Base-by-base conservation (phyloP, 2,113 vertebrate species). In the Callospermophilus lateralis region DNA sequence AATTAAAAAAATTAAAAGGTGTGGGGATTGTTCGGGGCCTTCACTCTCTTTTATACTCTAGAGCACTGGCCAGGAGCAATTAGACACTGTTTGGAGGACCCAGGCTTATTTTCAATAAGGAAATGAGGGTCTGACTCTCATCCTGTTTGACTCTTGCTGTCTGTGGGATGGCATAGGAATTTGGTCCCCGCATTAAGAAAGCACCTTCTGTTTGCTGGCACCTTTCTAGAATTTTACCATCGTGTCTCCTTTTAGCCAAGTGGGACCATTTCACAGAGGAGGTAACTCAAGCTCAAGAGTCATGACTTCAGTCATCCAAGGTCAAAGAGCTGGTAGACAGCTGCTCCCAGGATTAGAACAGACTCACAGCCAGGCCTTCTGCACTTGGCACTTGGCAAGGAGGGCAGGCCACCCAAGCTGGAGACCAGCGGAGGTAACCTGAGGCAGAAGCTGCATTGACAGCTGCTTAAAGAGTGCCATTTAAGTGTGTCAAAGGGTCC, bases 1-100 rank as follows among this genome's bases (percentile, higher is more conserved):
- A 87, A 32, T 97, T 97, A 72, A 80, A 97, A 93, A 93, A 77
- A 77, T 88, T 32, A 72, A 70, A 92, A 94, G 73, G 84, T 86
- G 32, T n/a, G 28, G 74, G 79, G 63, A 53, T 84, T 84, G 55
- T 76, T 88, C 13, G 2, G 72, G 67, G 72, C 72, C 77, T 92
- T 74, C 72, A 11, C 74, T 93, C 42, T 86, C 79, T 78, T 86
- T 87, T 72, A 63, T 73, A 68, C 48, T 37, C 48, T 3, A 24
- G 37, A 84, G 85, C 30, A 3, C 15, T 51, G 67, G 53, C 76
- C 73, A 5, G 0, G 37, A 20, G 48, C 76, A 84, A 73, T 92
- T 93, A 92, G 61, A 83, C 37, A 53, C 34, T 20, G 3, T 81
- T 87, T 0, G 0, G 76, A 83, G 65, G 65, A 86, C 42, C n/a